Evolutionary conservation across 2,797 vertebrate genomes (phyloP), one percentile per base, ranked within the genome.

Genomic region (Nothura maculosa): DNA sequence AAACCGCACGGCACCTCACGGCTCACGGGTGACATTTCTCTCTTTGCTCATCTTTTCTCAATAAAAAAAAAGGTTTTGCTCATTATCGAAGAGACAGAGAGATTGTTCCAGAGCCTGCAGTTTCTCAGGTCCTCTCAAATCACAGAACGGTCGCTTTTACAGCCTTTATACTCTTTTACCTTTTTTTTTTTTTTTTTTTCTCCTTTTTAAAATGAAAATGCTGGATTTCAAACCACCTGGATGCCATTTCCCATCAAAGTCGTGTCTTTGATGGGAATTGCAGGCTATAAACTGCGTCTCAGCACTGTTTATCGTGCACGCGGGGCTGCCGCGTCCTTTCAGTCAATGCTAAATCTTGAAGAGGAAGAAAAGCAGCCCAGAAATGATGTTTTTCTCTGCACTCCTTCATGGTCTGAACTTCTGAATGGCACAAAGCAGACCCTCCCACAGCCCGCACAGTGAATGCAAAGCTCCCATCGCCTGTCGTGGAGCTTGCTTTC

Each of bases 321-420:
- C 61, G 64, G 81, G 64, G 50, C 43, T 81, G 50, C 1, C 34
- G 55, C 64, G 42, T 66, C 57, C 28, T 66, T 94, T 84, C 85
- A 87, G 73, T 25, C 87, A 79, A 83, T 22, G 50, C 34, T 61
- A 89, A 85, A 86, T 82, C 63, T 74, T 20, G 79, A 90, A 86
- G 64, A 55, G 48, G 38, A 81, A 89, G 64, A 78, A 92, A 89
- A 87, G 36, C 42, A 74, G 63, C n/a, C 80, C 25, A 66, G 66
- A 93, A 34, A 79, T 63, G 68, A 20, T 78, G 25, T 90, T 94
- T 88, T 70, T 90, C 85, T 73, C 77, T 62, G 84, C 94, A 84
- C 40, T 52, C 17, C n/a, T 61, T 22, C 47, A 64, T 7, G 54
- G 84, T 24, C 32, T 52, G 48, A 40, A 75, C 30, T 55, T 55